phyloP scores from a whole-genome alignment of 2,113 vertebrate genomes.

The Aptenodytes forsteri region DNA sequence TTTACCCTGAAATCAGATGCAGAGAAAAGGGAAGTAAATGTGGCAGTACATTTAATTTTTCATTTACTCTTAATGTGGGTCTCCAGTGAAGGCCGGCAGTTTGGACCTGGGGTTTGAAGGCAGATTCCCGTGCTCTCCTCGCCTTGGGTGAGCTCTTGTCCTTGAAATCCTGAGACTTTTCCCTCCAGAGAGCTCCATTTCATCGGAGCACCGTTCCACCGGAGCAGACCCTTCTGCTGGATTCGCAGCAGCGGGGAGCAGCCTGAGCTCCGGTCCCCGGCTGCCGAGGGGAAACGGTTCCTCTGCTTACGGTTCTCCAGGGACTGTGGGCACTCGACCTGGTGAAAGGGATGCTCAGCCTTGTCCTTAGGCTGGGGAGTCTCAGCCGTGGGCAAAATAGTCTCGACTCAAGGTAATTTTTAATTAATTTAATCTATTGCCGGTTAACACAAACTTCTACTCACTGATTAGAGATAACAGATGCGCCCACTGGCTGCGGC shows the following conservation, averaged over 20 bases:
- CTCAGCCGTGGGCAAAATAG: neutral
- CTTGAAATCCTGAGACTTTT: neutral
- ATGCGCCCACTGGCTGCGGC: accelerated
- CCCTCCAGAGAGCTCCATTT: neutral
- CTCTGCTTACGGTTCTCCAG: neutral
- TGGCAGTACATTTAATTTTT: neutral
- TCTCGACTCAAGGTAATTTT: neutral
- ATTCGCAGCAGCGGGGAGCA: neutral
- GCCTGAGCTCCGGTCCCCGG: neutral
- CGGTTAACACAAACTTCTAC: neutral
- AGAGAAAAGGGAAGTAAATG: neutral
- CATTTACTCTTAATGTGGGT: neutral
- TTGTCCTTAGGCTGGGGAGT: neutral
- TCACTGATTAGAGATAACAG: neutral
- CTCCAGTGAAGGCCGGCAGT: neutral
- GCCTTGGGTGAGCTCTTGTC: accelerated
- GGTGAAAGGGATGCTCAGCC: neutral
- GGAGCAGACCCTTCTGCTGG: neutral
- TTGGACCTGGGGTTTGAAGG: neutral
- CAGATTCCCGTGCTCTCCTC: neutral
- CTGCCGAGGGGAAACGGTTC: neutral
- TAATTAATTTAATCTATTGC: neutral
- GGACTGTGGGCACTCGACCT: neutral
- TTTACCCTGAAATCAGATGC: neutral
- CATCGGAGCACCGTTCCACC: neutral